Base-by-base conservation (phyloP, 2,113 vertebrate species). In the Sinocyclocheilus maitianheensis region DNA sequence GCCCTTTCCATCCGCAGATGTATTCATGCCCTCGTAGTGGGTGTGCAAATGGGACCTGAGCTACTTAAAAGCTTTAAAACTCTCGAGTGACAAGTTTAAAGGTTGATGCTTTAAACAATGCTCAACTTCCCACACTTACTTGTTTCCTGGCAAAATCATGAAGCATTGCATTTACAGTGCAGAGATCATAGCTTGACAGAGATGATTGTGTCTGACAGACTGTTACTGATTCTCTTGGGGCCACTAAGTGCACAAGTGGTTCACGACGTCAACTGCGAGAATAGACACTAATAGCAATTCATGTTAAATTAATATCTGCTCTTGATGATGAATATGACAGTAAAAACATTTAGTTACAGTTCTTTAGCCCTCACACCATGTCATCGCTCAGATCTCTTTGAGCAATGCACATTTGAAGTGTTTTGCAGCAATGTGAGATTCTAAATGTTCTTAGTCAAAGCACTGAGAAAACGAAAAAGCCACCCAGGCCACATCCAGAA, bases 101-200 rank as follows among this genome's bases (percentile, higher is more conserved):
- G 81, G 76, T 85, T 82, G 89, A 86, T 84, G 67, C 67, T 78
- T 86, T 75, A 77, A 77, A 81, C 71, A 83, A 86, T 43, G 30
- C 77, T 77, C 24, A 75, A 18, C 78, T 83, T 82, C 30, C 75
- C 79, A 62, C 53, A 76, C 84, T 75, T 79, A 1, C 67, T 65
- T 24, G 43, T 84, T 87, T 48, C 58, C 55, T 67, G 63, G 82
- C 51, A 65, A 75, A 75, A 55, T 37, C 58, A 60, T 60, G 75
- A 78, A 78, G 71, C 62, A 1, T 60, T 74, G 18, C 48, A 76
- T 51, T 81, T 65, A 46, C 87, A 80, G 75, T 12, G 51, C 26
- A 18, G 24, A 72, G 26, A 76, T 65, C 83, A 83, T 75, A 86
- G 58, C 75, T 72, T 30, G 80, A 83, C 69, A 80, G 81, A 69